phyloP scores from a whole-genome alignment of 2,797 vertebrate species.

The Etheostoma nigrum region DNA sequence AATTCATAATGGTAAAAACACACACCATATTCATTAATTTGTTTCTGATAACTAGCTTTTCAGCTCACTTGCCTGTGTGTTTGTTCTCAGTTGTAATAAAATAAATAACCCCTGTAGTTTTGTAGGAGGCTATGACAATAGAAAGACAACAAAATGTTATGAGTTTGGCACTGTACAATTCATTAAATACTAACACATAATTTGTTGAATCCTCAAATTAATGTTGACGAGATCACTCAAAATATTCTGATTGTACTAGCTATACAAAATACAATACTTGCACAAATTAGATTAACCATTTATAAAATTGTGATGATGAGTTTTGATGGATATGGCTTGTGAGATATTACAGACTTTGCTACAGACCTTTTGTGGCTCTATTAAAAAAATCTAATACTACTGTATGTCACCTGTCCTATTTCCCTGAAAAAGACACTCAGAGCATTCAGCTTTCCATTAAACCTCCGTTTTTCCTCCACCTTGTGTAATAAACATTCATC shows the following conservation, averaged over 20 bases:
- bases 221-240: conserved; percentile 79
- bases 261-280: conserved; percentile 86
- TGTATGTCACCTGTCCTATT: conserved; percentile 82
- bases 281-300: conserved; percentile 86
- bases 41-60: conserved; percentile 53
- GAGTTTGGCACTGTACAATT: conserved; percentile 84
- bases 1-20: conserved; percentile 80
- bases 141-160: conserved; percentile 83
- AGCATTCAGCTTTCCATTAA: conserved; percentile 77
- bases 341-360: conserved; percentile 89
- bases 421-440: conserved; percentile 86
- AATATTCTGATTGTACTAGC: conserved; percentile 86
- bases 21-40: conserved; percentile 81
- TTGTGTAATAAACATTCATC: conserved; percentile 80
- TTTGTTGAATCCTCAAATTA: conserved; percentile 82
- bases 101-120: conserved; percentile 64
- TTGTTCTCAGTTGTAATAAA: conserved; percentile 67
- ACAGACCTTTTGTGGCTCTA: conserved; percentile 87
- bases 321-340: conserved; percentile 86
- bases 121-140: conserved; percentile 73
- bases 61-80: conserved; percentile 42
- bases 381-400: conserved; percentile 82
- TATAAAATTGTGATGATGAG: conserved; percentile 81
- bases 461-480: conserved; percentile 62
- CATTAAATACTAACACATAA: conserved; percentile 84